Evolutionary conservation across 2,797 vertebrate species (phyloP), one percentile per base, ranked within the genome.

Genomic region (Discoglossus pictus): DNA sequence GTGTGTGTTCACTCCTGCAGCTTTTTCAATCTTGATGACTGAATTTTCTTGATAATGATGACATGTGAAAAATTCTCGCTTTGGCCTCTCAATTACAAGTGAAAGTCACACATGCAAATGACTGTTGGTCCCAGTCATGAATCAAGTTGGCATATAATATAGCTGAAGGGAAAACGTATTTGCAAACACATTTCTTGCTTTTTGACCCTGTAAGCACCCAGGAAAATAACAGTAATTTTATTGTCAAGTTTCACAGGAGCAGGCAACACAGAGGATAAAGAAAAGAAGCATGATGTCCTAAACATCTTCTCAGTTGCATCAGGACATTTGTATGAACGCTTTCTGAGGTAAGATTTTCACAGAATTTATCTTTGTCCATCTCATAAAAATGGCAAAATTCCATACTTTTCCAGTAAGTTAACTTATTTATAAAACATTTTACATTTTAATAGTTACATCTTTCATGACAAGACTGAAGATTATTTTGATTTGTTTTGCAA

Each of bases 291-390:
- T 34, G 91, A 95, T 20, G 71, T 91, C 69, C 84, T 99, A 10
- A 98, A 99, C 73, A 92, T 99, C 73, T 99, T 99, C 85, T 99
- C 97, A 2, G 92, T 99, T 78, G 96, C 97, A 68, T 99, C 97
- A 3, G 97, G 96, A 50, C 94, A 98, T 87, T 86, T 99, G 43
- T 99, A 99, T 44, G 97, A 99, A 76, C 94, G 96, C 3, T 99
- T 99, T 80, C 83, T 99, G 74, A 94, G 97, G 97, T 98, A 82
- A 66, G 85, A 6, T 40, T 21, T 7, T n/a, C n/a, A n/a, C n/a
- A n/a, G n/a, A n/a, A n/a, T n/a, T n/a, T n/a, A n/a, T n/a, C n/a
- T n/a, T n/a, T n/a, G n/a, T n/a, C n/a, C n/a, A n/a, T n/a, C n/a
- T n/a, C n/a, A n/a, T n/a, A n/a, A n/a, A n/a, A n/a, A n/a, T n/a